These are phyloP conservation scores for Odontomyia ornata DNA, from an alignment of 2,888 invertebrate genomes.

Conservation along the genomic window DNA sequence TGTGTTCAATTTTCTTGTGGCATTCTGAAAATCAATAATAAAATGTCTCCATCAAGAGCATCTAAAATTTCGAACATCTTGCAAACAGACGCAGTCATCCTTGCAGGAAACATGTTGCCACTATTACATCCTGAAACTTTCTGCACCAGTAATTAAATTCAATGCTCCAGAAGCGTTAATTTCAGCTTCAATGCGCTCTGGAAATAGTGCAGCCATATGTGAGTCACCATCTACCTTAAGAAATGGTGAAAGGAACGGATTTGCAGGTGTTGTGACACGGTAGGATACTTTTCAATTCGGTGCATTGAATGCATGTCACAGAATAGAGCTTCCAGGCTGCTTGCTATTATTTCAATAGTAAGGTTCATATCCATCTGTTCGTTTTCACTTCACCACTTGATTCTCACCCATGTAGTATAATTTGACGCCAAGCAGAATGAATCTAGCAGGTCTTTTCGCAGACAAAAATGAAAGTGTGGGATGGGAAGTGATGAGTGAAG, in stretches of 20 bases:
- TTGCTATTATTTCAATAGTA: neutral
- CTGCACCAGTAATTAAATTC: slow-evolving; percentile 6
- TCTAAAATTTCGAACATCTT: neutral
- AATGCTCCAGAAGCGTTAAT: neutral
- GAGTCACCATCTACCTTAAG: neutral
- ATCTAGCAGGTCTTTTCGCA: no score
- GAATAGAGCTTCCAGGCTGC: neutral
- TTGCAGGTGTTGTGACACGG: neutral
- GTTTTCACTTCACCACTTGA: neutral
- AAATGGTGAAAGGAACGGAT: neutral
- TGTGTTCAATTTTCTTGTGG: no score
- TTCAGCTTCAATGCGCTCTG: neutral
- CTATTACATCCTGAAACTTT: slow-evolving; percentile 5
- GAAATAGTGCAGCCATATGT: neutral
- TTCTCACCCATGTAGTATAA: neutral
- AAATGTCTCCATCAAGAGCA: no score
- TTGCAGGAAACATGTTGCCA: neutral
- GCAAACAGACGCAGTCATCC: neutral
- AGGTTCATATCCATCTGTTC: neutral
- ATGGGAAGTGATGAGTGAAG: no score
- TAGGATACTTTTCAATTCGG: neutral
- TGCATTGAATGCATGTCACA: neutral
- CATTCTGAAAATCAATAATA: no score
- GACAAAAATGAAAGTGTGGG: no score
- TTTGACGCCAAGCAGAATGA: no score